Conservation (phyloP, 2,797 vertebrate species). For the Nannoperca australis region DNA sequence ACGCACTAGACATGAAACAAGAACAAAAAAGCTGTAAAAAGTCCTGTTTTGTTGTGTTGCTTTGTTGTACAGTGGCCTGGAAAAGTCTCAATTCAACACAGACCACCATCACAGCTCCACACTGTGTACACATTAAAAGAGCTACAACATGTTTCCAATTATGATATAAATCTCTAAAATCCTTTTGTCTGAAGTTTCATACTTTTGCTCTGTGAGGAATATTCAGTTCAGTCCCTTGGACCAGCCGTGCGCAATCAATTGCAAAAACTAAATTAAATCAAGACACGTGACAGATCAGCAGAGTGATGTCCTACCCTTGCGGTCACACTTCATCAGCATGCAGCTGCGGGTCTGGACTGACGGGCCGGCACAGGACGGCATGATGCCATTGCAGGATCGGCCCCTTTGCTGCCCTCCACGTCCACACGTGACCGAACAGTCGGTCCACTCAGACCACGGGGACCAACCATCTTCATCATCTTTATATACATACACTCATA, state of each 20-base stretch:
- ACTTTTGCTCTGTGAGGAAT: constrained; percentile 28
- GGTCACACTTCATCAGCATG: constrained; percentile 90
- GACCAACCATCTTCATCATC: constrained; percentile 94
- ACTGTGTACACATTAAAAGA: constrained; percentile 17
- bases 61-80: background rate
- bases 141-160: constrained; percentile 59
- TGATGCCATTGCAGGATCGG: constrained; percentile 93
- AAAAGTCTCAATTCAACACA: constrained; percentile 32
- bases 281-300: constrained; percentile 15
- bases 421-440: constrained; percentile 94
- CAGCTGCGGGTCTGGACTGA: constrained; percentile 96
- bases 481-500: constrained; percentile 29
- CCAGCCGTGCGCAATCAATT: constrained; percentile 8
- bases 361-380: constrained; percentile 89
- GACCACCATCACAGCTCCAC: constrained; percentile 18
- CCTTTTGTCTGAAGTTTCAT: constrained; percentile 33
- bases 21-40: constrained; percentile 16
- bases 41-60: background rate
- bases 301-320: constrained; percentile 85
- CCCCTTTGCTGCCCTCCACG: constrained; percentile 95
- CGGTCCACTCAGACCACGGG: constrained; percentile 97
- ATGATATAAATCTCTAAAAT: constrained; percentile 42
- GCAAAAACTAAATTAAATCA: constrained; percentile 13
- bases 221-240: constrained; percentile 18
- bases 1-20: constrained; percentile 81